Evolutionary conservation across 2,797 vertebrate species (phyloP).

Genomic region (Catostomus latipinnis): DNA sequence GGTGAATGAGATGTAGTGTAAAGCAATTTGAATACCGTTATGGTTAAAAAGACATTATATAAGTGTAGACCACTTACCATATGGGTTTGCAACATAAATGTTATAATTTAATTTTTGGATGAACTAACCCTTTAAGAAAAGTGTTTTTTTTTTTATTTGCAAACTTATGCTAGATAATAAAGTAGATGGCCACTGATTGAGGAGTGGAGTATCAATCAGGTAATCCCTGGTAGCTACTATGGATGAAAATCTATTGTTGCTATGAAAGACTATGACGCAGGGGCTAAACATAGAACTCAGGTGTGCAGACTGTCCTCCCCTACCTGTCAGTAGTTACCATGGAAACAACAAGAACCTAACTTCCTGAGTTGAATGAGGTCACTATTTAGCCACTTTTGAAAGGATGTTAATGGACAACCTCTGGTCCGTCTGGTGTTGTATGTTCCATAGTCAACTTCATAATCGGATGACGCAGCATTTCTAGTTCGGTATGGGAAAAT

Average conservation of each 20-base stretch:
- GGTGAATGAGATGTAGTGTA: too few species aligned
- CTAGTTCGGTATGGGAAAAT: constrained; percentile 3
- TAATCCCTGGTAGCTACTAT: constrained; percentile 7
- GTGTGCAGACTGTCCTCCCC: constrained; percentile 45
- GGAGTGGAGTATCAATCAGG: constrained; percentile 3
- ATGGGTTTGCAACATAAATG: too few species aligned
- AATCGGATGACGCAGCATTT: constrained; percentile 30
- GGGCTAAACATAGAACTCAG: constrained; percentile 57
- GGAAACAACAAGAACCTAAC: constrained; percentile 45
- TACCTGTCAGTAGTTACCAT: constrained; percentile 57
- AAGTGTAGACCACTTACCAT: too few species aligned
- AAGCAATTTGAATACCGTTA: too few species aligned
- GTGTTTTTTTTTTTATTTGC: background rate
- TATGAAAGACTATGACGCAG: constrained; percentile 25
- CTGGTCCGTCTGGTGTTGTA: constrained; percentile 36
- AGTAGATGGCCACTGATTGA: background rate
- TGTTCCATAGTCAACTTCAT: constrained; percentile 32
- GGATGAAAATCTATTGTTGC: constrained; percentile 11
- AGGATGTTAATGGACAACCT: constrained; percentile 41
- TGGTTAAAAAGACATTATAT: too few species aligned
- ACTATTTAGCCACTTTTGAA: constrained; percentile 38
- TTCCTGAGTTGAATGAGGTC: constrained; percentile 37
- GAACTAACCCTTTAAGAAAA: too few species aligned
- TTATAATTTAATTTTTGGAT: too few species aligned
- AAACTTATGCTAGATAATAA: background rate